Evolutionary conservation across 2,888 invertebrate genomes (phyloP).

Genomic region (Sceliomorpha sp.): DNA sequence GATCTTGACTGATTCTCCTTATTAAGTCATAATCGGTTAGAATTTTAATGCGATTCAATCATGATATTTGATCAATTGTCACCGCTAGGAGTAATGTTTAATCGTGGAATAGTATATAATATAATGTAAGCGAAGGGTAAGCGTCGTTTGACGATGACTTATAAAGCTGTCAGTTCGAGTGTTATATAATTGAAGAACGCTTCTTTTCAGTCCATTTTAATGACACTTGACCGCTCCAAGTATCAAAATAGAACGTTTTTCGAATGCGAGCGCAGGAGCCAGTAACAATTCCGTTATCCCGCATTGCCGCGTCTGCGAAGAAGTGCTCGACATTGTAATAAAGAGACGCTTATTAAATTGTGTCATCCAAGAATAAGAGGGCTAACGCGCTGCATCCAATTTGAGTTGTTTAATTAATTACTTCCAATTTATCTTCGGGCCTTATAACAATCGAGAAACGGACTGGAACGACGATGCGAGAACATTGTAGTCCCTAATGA

Average conservation of each 20-base stretch:
- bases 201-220: conserved; percentile 23
- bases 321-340: conserved; percentile 45
- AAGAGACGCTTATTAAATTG: conserved; percentile 76
- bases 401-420: conserved; percentile 79
- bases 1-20: no score
- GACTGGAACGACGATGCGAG: conserved; percentile 67
- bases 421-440: conserved; percentile 70
- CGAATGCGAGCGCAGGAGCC: conserved; percentile 19
- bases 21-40: no score
- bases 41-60: no score
- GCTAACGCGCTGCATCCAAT: conserved; percentile 75
- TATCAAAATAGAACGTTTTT: conserved; percentile 44
- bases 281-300: conserved; percentile 61
- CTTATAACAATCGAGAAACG: conserved; percentile 66
- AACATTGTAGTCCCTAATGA: conserved; percentile 74
- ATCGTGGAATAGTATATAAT: no score
- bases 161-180: conserved; percentile 41
- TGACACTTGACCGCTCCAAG: conserved; percentile 32
- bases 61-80: no score
- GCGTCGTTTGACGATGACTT: conserved; percentile 23
- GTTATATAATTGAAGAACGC: conserved; percentile 36
- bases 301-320: conserved; percentile 58
- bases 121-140: no score
- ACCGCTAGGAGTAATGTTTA: no score
- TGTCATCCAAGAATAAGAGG: conserved; percentile 75